These are phyloP conservation scores for Leptura quadrifasciata DNA, from an alignment of 2,888 invertebrate genomes.

Conservation along the genomic window DNA sequence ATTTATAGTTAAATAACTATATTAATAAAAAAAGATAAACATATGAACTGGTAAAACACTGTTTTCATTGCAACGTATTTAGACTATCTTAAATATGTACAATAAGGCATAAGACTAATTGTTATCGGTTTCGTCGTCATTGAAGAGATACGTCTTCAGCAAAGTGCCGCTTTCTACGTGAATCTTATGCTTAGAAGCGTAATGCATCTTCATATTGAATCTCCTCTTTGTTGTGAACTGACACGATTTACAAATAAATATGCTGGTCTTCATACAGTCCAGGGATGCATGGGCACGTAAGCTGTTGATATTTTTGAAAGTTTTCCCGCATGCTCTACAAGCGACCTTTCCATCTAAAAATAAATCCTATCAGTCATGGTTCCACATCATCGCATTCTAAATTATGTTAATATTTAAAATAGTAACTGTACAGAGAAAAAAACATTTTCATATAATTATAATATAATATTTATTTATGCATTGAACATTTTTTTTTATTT, in stretches of 20 bases:
- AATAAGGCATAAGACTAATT: not conserved
- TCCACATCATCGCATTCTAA: not conserved
- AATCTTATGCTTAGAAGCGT: constrained; percentile 61
- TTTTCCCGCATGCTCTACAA: constrained; percentile 62
- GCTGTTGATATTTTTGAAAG: constrained; percentile 65
- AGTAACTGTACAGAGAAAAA: not conserved
- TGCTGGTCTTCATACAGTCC: constrained; percentile 60
- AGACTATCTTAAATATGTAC: not conserved
- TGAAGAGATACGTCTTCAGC: constrained; percentile 29
- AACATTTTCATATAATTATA: not conserved
- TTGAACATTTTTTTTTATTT: no score
- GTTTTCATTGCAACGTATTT: not conserved
- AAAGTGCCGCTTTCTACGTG: constrained; percentile 49
- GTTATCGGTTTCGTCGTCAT: constrained; percentile 13
- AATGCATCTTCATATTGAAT: constrained; percentile 64
- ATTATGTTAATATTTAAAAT: not conserved
- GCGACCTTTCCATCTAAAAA: constrained; percentile 36
- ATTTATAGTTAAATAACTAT: no score
- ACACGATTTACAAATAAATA: constrained; percentile 58
- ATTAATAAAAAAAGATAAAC: no score
- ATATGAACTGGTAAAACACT: not conserved
- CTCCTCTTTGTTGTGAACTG: constrained; percentile 60
- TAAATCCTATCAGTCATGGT: not conserved
- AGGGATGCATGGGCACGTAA: constrained; percentile 64
- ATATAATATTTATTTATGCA: not conserved